phyloP scores from a whole-genome alignment of 2,797 vertebrate species.

The Peromyscus attwateri region DNA sequence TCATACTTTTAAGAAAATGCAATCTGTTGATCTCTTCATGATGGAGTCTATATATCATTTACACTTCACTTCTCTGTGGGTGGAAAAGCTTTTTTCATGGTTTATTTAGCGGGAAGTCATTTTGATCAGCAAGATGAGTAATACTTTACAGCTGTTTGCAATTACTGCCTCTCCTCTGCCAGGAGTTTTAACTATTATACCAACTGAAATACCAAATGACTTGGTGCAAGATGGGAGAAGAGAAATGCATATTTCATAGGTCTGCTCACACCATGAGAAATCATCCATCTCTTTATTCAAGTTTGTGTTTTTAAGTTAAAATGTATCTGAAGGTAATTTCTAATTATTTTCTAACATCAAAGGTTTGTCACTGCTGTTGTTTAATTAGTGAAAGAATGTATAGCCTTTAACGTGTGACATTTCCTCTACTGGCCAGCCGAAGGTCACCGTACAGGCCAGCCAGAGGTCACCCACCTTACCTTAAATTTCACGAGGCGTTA shows the following conservation, averaged over 20 bases:
- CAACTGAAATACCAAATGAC: conserved; percentile 87
- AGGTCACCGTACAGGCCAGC: conserved; percentile 6
- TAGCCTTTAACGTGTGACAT: background rate
- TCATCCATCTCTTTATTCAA: conserved; percentile 65
- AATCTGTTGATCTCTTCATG: conserved; percentile 95
- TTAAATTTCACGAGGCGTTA: background rate
- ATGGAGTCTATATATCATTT: conserved; percentile 91
- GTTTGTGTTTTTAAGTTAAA: conserved; percentile 62
- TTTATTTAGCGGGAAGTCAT: conserved; percentile 99
- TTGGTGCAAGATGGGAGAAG: conserved; percentile 83
- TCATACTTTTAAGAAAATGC: conserved; percentile 88
- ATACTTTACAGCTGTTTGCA: conserved; percentile 96
- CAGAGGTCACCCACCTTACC: background rate
- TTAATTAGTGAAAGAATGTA: conserved; percentile 10
- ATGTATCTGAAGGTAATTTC: conserved; percentile 58
- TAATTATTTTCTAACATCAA: conserved; percentile 36
- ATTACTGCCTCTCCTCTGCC: conserved; percentile 95
- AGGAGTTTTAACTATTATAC: conserved; percentile 90
- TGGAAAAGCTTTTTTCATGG: conserved; percentile 98
- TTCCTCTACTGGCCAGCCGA: conserved; percentile 5
- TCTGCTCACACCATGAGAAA: conserved; percentile 84
- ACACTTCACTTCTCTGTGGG: conserved; percentile 94
- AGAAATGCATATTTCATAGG: conserved; percentile 80
- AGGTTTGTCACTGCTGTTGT: background rate
- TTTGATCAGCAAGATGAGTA: conserved; percentile 97